A percentile compares a stretch with the other conserved stretches of the same genome.
phyloP scores from a whole-genome alignment of 2,888 invertebrate species.

The Metellina segmentata region DNA sequence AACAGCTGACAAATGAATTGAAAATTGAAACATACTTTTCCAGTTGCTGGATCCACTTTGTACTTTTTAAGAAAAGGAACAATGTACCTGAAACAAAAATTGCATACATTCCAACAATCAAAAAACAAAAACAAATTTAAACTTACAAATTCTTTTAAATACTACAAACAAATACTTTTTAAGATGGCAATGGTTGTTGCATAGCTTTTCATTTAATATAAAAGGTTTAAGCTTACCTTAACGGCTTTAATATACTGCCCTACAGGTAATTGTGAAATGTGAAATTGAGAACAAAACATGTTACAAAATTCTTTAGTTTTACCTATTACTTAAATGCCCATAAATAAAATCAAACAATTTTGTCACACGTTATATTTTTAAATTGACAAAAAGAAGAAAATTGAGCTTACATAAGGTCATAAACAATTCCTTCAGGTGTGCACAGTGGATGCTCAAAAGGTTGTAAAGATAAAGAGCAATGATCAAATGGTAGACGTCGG shows the following conservation, averaged over 20 bases:
- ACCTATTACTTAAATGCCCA: not conserved
- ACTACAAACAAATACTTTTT: no score
- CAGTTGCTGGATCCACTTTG: slow-evolving; percentile 96
- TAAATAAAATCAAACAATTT: not conserved
- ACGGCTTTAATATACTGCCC: no score
- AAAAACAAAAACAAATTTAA: no score
- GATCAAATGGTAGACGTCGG: slow-evolving; percentile 93
- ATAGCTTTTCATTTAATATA: no score
- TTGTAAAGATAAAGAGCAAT: slow-evolving; percentile 90
- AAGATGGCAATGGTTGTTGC: no score
- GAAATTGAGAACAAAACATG: not conserved
- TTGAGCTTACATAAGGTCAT: slow-evolving; percentile 87
- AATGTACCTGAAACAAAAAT: slow-evolving; percentile 84
- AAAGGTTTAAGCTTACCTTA: no score
- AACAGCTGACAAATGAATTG: not conserved
- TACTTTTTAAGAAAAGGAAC: slow-evolving; percentile 93
- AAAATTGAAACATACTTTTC: slow-evolving; percentile 85
- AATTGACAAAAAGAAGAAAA: not conserved
- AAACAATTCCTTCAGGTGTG: slow-evolving; percentile 94
- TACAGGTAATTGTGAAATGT: not conserved
- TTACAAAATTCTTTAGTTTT: not conserved
- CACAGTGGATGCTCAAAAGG: slow-evolving; percentile 96
- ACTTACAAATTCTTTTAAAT: no score
- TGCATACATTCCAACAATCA: no score
- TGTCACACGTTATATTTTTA: not conserved